Evolutionary conservation across 1,140 invertebrate genomes (phyloP), one percentile per base, ranked within the genome.

Genomic region (Belonocnema kinseyi): DNA sequence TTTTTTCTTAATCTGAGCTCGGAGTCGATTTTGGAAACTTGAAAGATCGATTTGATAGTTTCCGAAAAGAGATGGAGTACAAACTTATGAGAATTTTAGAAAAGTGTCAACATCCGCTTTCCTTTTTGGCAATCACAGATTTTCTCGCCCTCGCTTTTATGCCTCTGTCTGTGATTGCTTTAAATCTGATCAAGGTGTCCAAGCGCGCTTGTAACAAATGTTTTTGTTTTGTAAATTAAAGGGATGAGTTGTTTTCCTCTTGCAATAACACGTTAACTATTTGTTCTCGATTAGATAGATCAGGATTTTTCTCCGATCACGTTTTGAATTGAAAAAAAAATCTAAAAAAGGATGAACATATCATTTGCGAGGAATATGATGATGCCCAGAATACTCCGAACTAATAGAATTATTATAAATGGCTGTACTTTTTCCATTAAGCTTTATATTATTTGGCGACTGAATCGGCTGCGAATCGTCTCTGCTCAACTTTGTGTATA

Each of bases 121-220:
- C 79, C 54, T 40, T 71, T 66, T 40, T 40, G 33, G 26, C 61
- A 66, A 66, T 33, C 58, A 14, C 58, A 66, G 73, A 81, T 79
- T 82, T 46, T 79, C 72, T 40, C 77, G 75, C 53, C 70, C 56
- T n/a, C 72, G 72, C 76, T n/a, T 73, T 75, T 85, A 88, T 83
- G 85, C 83, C 82, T 88, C 84, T 85, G 81, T 88, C 86, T 89
- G 89, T 88, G 87, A 88, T 89, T 80, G 83, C 82, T 89, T 88
- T 86, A 53, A 88, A 84, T 82, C 76, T 87, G 88, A 86, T 87
- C 85, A 82, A 85, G 80, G 85, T 87, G 83, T 88, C 83, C 82
- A 85, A 87, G 86, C 75, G 86, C 75, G 80, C 83, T 89, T 88
- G 77, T 75, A 73, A 70, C 46, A 82, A 81, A 56, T n/a, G 70